A percentile compares a stretch with the other conserved stretches of the same genome.
Conservation (phyloP, 2,888 invertebrate species). For the Drosophila neonasuta region DNA sequence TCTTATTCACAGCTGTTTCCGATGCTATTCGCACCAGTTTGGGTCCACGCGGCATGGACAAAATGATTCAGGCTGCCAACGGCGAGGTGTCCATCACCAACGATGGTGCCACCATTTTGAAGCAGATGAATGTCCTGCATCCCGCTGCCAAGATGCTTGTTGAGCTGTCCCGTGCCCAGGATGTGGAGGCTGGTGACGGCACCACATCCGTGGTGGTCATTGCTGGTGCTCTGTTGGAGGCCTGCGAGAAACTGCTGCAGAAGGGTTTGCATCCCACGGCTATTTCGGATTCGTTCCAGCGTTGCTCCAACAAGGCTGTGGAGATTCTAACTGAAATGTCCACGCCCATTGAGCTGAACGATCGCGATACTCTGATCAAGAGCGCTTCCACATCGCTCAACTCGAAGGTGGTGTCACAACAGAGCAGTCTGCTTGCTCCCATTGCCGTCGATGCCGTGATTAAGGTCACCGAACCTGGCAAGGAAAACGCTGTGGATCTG, state of each 20-base stretch:
- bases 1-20: constrained; percentile 90
- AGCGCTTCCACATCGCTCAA: constrained; percentile 99
- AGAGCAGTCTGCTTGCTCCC: constrained; percentile 96
- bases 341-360: constrained; percentile 91
- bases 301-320: constrained; percentile 82
- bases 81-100: constrained; percentile 99
- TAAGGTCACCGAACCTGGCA: constrained; percentile 85
- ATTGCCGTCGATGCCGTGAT: constrained; percentile 98
- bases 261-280: constrained; percentile 99
- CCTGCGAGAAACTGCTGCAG: constrained; percentile 93
- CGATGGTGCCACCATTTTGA: constrained; percentile 99
- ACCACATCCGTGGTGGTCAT: constrained; percentile 99
- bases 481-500: constrained; percentile 92
- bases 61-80: constrained; percentile 99
- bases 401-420: constrained; percentile 99
- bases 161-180: constrained; percentile 98
- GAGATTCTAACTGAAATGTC: constrained; percentile 92
- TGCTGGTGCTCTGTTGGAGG: constrained; percentile 97
- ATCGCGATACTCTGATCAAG: constrained; percentile 93
- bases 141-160: constrained; percentile 99
- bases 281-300: constrained; percentile 98
- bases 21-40: constrained; percentile 99
- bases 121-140: constrained; percentile 99
- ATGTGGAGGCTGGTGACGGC: constrained; percentile 99
- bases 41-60: constrained; percentile 99